Evolutionary conservation across 2,113 vertebrate genomes (phyloP), one percentile per base, ranked within the genome.

Genomic region (Chrysemys picta): DNA sequence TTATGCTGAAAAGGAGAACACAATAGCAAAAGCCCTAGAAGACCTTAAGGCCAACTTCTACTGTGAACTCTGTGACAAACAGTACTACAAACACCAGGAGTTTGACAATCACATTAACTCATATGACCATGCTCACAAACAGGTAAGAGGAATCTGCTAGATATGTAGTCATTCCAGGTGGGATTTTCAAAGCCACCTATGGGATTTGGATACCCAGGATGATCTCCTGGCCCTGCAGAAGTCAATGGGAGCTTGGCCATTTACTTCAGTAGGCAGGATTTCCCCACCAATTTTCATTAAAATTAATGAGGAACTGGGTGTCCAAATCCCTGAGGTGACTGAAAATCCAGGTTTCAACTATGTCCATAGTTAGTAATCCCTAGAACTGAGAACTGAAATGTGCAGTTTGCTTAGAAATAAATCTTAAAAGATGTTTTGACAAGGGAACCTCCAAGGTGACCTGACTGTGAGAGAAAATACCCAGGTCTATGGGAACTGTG

Each of bases 21-120:
- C 97, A 25, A 98, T 99, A 97, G 97, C 98, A 83, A 99, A 99
- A 97, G 98, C 98, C 72, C 95, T 99, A 87, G 99, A 99, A 97
- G 98, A 99, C 54, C 98, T 99, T 89, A 99, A 98, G 97, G 99
- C 99, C 96, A 99, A 99, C 96, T 99, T 99, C 97, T 99, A 99
- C 98, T 99, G 99, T 95, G 98, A 99, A 94, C 98, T 99, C 87
- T 99, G 99, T 91, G 99, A 99, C 97, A 99, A 99, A 97, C 99
- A 99, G 97, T 99, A 99, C 85, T 98, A 99, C 94, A 99, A 99
- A 95, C 99, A 99, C 95, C 99, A 99, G 88, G 99, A 99, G 97
- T 99, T 99, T 97, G 99, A 99, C 98, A 99, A 99, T 98, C 99
- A 99, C 97, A 99, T 99, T 97, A 99, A 99, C 98, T 99, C 99